Base-by-base conservation (phyloP, 2,888 invertebrate genomes). In the Tachystola acroxantha region DNA sequence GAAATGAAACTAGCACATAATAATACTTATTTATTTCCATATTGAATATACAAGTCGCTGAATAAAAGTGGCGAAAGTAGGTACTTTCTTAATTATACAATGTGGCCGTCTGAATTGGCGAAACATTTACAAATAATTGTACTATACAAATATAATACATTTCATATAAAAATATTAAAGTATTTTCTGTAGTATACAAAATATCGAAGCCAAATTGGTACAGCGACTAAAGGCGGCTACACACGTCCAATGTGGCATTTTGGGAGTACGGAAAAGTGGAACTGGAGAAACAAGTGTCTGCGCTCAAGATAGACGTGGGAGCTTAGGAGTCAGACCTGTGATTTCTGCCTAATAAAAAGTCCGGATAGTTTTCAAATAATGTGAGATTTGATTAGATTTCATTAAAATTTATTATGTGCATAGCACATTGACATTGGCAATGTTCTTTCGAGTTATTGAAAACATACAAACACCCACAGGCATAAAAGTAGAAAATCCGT, bases 21-120 rank as follows among this genome's bases (percentile, higher is more conserved):
- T 72, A 73, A 67, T 66, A 72, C 65, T 69, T 61, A 63, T 76
- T 74, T 72, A 68, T 68, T 74, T 70, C 43, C 53, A 66, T 64
- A 72, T 64, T 64, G 63, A 72, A 73, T 70, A 74, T 65, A 69
- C 64, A 74, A 57, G 61, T 67, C 57, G 50, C 57, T 63, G 56
- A 74, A 70, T 64, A 70, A 64, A 64, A 65, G 51, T 61, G 61
- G 67, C 46, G 61, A 64, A 58, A 60, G 54, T 64, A 58, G 57
- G 52, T 57, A 61, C 57, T 56, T 53, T 51, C 58, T 56, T 57
- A 55, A 52, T 41, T 36, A 42, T 28, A 39, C 36, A 53, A 60
- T 50, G 53, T 54, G 51, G 42, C 48, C 46, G 43, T 36, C 36
- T n/a, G 34, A 36, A 41, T 41, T 32, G 35, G 34, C 37, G 30